Conservation (phyloP, 2,888 invertebrate genomes). For the Monochamus alternatus region DNA sequence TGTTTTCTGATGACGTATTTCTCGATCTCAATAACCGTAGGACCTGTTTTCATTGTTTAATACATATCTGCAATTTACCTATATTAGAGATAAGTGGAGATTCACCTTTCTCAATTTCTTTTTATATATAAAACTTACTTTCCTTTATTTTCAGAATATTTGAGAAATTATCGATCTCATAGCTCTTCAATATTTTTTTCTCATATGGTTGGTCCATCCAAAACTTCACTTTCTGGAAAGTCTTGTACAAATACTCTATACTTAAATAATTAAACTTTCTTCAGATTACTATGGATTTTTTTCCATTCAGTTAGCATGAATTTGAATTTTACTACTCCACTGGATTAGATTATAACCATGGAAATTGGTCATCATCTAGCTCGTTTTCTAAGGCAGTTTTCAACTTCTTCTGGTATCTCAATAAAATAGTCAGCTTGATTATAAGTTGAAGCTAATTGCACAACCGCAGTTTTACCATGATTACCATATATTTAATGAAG, state of each 20-base stretch:
- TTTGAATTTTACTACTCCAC: not conserved
- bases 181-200: not conserved
- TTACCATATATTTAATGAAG: not conserved
- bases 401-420: not conserved
- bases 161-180: constrained; percentile 10
- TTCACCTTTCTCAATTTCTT: not conserved
- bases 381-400: not conserved
- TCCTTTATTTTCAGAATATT: not conserved
- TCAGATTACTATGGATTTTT: constrained; percentile 7
- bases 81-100: no score
- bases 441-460: not conserved
- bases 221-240: constrained; percentile 9
- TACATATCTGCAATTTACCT: no score
- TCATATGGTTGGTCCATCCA: not conserved
- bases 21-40: no score
- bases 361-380: constrained; percentile 4
- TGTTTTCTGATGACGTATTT: no score
- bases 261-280: not conserved
- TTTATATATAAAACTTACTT: not conserved
- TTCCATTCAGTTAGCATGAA: not conserved
- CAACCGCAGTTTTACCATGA: not conserved
- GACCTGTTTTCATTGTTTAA: no score
- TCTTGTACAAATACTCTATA: constrained; percentile 8
- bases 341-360: not conserved
- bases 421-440: not conserved